phyloP scores from a whole-genome alignment of 30 jellyfish, hydroid and myxozoan genomes.

The Aurelia aurita complex sp. Pacific region DNA sequence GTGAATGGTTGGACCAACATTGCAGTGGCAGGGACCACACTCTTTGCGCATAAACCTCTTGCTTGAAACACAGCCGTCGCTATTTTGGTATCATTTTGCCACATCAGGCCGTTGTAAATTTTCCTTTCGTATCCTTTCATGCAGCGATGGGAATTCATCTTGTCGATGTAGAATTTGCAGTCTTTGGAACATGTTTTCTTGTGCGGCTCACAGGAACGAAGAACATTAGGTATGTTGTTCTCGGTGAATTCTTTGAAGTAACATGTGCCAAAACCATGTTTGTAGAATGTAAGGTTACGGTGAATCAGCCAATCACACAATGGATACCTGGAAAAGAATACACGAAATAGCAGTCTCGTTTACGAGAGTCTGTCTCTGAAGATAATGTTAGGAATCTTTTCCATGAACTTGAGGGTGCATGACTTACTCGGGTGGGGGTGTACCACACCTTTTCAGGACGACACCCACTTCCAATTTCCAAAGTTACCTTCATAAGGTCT shows the following conservation, averaged over 20 bases:
- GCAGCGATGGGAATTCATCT: constrained; percentile 51
- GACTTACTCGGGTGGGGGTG: no score
- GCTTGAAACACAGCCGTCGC: constrained; percentile 51
- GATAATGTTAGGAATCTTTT: no score
- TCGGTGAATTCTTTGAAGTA: constrained; percentile 44
- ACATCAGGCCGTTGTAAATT: background rate
- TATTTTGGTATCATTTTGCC: constrained; percentile 7
- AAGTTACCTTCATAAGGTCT: no score
- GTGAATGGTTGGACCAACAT: background rate
- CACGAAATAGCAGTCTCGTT: no score
- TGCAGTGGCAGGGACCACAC: background rate
- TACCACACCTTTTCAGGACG: no score
- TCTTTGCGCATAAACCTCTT: constrained; percentile 18
- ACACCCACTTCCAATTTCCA: no score
- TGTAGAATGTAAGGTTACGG: constrained; percentile 22
- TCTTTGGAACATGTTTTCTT: constrained; percentile 38
- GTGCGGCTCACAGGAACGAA: constrained; percentile 41
- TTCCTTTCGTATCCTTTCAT: constrained; percentile 48
- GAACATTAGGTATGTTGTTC: constrained; percentile 6
- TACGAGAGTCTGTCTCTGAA: no score
- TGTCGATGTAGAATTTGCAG: constrained; percentile 49
- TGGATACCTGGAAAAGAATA: constrained; percentile 34
- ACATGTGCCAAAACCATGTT: constrained; percentile 69
- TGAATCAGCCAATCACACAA: constrained; percentile 34
- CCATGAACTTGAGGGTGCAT: no score